Evolutionary conservation across 2,888 invertebrate genomes (phyloP), one percentile per base, ranked within the genome.

Genomic region (Lampropteryx suffumata): DNA sequence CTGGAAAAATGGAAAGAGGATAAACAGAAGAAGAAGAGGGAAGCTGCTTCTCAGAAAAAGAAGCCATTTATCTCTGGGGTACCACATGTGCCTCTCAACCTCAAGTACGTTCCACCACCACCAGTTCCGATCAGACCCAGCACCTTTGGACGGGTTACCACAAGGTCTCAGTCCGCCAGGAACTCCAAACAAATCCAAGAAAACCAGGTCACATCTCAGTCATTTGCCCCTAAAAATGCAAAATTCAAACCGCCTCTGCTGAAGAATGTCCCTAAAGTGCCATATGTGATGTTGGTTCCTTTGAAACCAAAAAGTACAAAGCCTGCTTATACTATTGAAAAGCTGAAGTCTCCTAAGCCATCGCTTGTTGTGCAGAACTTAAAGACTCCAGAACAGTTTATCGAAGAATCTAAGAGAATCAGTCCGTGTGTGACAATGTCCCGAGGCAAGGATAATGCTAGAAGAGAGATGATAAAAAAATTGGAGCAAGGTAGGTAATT

Each of bases 371-470:
- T 51, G n/a, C n/a, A n/a, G n/a, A n/a, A n/a, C 1, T 45, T 36
- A 0, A 61, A 68, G 62, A 85, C 83, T n/a, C 85, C 83, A 0
- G 75, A 79, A 28, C 76, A 81, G 50, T 73, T 76, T n/a, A 45
- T 43, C 0, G 73, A 76, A 4, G 72, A 73, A 41, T 66, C 65
- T 1, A 71, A 67, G 28, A 87, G 80, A 43, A 76, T 90, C 0
- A 92, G 92, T 54, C 93, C 93, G 0, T 92, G 88, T 69, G 90
- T 94, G 0, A 93, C 92, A 0, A 65, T 91, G 43, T 92, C 92
- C 0, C 75, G 93, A 13, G 94, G 93, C 0, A 94, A 94, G 60
- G 83, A 78, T 1, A 92, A 91, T 59, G 92, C 92, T 0, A 79
- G 92, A 26, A 90, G 82, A 36, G 94, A 94, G 63, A 91, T 82